phyloP scores from a whole-genome alignment of 2,888 invertebrate species.

The Ennomos erosarius region DNA sequence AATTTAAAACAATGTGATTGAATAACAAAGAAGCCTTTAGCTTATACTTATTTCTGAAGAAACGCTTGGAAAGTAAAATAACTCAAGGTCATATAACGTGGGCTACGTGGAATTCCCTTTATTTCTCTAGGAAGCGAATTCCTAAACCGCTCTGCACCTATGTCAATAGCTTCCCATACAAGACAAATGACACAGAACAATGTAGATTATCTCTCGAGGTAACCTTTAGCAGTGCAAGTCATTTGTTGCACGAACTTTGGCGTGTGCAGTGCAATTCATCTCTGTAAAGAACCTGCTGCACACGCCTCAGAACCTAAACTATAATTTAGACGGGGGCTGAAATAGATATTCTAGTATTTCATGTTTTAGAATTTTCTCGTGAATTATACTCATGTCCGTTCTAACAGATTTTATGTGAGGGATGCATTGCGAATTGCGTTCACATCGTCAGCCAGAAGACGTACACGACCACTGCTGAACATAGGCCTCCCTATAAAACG shows the following conservation, averaged over 20 bases:
- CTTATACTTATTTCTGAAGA: too few relatives aligned
- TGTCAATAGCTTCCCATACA: conserved; percentile 26
- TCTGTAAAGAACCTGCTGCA: conserved; percentile 32
- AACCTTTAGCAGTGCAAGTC: conserved; percentile 28
- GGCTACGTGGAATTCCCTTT: too few relatives aligned
- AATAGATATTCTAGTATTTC: conserved; percentile 22
- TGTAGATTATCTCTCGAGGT: conserved; percentile 33
- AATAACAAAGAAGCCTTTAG: too few relatives aligned
- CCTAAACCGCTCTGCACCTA: neutral
- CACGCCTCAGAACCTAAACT: conserved; percentile 28
- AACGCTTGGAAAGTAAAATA: too few relatives aligned
- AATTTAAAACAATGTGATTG: too few relatives aligned
- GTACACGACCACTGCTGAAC: too few relatives aligned
- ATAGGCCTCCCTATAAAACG: too few relatives aligned
- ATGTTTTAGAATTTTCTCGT: conserved; percentile 27
- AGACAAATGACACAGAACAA: conserved; percentile 35
- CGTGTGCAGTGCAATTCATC: conserved; percentile 40
- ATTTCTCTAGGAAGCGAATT: neutral
- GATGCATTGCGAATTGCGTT: too few relatives aligned
- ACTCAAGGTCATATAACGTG: too few relatives aligned
- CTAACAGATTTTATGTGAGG: too few relatives aligned
- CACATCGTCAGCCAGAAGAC: too few relatives aligned
- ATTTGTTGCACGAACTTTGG: conserved; percentile 40
- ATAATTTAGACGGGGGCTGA: conserved; percentile 32
- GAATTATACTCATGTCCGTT: neutral